Evolutionary conservation across 2,888 invertebrate genomes (phyloP).

Genomic region (Chrysina gloriosa): DNA sequence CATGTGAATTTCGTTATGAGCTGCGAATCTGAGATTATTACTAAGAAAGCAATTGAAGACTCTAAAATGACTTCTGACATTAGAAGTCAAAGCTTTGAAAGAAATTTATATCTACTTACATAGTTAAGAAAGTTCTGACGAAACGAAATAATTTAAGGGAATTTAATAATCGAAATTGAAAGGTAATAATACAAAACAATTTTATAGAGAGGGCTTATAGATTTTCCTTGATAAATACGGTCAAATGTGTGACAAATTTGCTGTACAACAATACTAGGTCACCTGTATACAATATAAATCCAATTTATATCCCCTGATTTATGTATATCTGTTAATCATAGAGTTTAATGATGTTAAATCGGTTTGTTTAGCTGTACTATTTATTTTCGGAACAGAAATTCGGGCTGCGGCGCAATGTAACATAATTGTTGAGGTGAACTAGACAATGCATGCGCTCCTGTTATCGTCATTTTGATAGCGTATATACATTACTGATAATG

Average conservation of each 20-base stretch:
- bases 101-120: no score
- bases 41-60: no score
- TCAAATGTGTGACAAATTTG: no score
- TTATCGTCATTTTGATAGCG: conserved; percentile 48
- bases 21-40: no score
- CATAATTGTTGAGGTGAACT: conserved; percentile 14
- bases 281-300: neutral
- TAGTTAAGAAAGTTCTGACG: no score
- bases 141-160: no score
- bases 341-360: conserved; percentile 16
- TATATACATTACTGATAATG: conserved; percentile 49
- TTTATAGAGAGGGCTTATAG: neutral
- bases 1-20: no score
- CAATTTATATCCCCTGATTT: no score
- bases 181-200: no score
- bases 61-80: no score
- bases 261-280: neutral
- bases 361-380: conserved; percentile 6
- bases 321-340: conserved; percentile 2
- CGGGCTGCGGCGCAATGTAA: neutral
- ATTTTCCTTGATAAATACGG: no score
- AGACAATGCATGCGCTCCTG: conserved; percentile 34
- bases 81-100: neutral
- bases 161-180: no score
- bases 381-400: conserved; percentile 10